Evolutionary conservation across 2,113 vertebrate species (phyloP).

Genomic region (Polypterus senegalus): DNA sequence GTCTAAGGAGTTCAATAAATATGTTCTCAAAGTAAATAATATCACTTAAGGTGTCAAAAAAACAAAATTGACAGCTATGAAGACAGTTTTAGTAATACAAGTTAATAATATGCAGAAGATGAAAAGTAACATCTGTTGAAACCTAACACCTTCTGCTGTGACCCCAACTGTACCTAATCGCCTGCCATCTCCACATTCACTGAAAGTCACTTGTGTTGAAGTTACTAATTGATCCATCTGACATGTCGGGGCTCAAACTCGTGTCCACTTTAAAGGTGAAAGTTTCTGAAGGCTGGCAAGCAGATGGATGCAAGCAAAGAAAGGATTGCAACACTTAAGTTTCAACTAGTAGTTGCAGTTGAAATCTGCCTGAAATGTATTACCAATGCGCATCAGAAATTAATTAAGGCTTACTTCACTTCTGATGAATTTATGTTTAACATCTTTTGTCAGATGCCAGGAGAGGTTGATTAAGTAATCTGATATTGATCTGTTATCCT

Average conservation of each 20-base stretch:
- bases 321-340: slow-evolving; percentile 10
- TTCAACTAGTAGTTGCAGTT: slow-evolving; percentile 35
- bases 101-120: too few species aligned
- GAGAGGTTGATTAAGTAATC: slow-evolving; percentile 36
- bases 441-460: slow-evolving; percentile 39
- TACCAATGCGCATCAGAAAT: slow-evolving; percentile 46
- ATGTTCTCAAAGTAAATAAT: too few species aligned
- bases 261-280: slow-evolving; percentile 26
- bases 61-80: too few species aligned
- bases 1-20: too few species aligned
- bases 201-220: slow-evolving; percentile 29
- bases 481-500: slow-evolving; percentile 30
- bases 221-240: slow-evolving; percentile 32
- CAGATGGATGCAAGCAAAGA: slow-evolving; percentile 22
- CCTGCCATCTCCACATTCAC: slow-evolving; percentile 16
- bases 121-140: slow-evolving; percentile 28
- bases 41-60: too few species aligned
- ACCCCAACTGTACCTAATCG: slow-evolving; percentile 14
- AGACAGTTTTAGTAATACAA: too few species aligned
- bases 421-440: neutral
- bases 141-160: slow-evolving; percentile 22
- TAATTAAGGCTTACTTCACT: slow-evolving; percentile 30
- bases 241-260: slow-evolving; percentile 30
- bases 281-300: slow-evolving; percentile 3
- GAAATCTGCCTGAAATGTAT: slow-evolving; percentile 46